A percentile compares a stretch with the other conserved stretches of the same genome.
phyloP scores from a whole-genome alignment of 2,113 vertebrate genomes.

The Hystrix brachyura region DNA sequence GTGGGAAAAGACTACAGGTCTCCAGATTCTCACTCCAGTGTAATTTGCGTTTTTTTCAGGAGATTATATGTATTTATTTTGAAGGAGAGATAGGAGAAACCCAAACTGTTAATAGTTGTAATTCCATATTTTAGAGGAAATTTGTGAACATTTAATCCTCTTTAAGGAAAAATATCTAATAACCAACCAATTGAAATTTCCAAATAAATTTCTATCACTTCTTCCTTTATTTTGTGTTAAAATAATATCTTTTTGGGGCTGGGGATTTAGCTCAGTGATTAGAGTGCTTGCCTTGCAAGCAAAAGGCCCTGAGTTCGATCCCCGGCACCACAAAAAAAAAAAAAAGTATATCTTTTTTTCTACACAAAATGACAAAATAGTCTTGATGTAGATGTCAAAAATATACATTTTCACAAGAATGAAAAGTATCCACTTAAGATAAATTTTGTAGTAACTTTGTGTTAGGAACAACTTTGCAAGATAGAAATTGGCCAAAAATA shows the following conservation, averaged over 20 bases:
- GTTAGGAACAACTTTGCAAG: slow-evolving; percentile 18
- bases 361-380: neutral
- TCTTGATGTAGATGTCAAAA: slow-evolving; percentile 2
- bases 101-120: slow-evolving; percentile 32
- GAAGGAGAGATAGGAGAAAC: slow-evolving; percentile 32
- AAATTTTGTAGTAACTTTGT: slow-evolving; percentile 13
- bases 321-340: no score
- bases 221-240: slow-evolving; percentile 48
- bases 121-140: neutral
- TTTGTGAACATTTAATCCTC: neutral
- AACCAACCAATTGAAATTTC: slow-evolving; percentile 30
- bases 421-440: slow-evolving; percentile 1
- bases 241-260: neutral
- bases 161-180: neutral
- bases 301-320: no score
- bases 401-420: slow-evolving; percentile 34
- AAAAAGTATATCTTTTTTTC: neutral
- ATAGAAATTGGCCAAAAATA: neutral
- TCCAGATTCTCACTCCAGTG: neutral
- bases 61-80: slow-evolving; percentile 53
- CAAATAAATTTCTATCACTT: slow-evolving; percentile 28
- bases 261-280: no score
- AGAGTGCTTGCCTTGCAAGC: no score
- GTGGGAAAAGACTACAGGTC: neutral
- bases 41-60: slow-evolving; percentile 10